Percentiles rank a stretch among this genome's conserved stretches.
phyloP scores from a whole-genome alignment of 2,797 vertebrate genomes.

The Neomorphus geoffroyi region DNA sequence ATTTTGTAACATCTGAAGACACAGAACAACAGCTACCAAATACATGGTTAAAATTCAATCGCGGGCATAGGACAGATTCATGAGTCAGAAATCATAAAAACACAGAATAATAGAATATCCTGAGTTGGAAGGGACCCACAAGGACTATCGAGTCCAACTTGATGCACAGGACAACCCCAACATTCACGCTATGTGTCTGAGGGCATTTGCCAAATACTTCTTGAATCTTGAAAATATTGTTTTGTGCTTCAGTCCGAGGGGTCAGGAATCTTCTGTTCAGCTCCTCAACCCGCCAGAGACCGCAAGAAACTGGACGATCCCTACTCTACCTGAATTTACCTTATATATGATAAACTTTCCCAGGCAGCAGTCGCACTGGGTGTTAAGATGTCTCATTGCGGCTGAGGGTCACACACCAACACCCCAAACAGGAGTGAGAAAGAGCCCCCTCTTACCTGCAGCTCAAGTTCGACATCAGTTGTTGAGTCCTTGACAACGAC shows the following conservation, averaged over 20 bases:
- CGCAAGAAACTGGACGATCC: not conserved
- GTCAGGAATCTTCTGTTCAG: not conserved
- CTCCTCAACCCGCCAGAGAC: not conserved
- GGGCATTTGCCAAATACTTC: too few species aligned
- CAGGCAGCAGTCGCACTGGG: accelerated
- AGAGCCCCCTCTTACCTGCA: not conserved
- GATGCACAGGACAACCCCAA: too few species aligned
- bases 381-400: not conserved
- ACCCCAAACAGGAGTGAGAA: not conserved
- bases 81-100: not conserved
- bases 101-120: too few species aligned
- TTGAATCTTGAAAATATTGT: too few species aligned
- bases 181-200: too few species aligned
- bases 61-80: not conserved
- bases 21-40: not conserved
- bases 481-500: not conserved
- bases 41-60: not conserved
- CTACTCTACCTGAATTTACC: not conserved
- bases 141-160: too few species aligned
- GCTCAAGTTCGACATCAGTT: not conserved
- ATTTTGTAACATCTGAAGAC: not conserved
- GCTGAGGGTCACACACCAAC: not conserved
- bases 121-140: too few species aligned
- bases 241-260: not conserved
- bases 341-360: not conserved